phyloP scores from a whole-genome alignment of 2,797 vertebrate genomes.

The Champsocephalus gunnari region DNA sequence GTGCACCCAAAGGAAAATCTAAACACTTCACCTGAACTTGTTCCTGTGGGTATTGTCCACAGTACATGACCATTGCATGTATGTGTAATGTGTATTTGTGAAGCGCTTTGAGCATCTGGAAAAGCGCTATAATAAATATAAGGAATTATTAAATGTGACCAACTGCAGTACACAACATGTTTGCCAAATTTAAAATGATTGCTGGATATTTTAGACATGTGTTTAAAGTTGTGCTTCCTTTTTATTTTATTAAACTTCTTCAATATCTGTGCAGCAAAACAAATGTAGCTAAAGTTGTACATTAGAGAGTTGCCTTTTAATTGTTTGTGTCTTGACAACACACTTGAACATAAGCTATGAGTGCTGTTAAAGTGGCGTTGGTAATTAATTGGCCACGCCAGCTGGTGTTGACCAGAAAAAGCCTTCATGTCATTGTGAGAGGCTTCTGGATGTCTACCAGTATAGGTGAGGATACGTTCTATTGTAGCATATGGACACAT shows the following conservation, averaged over 20 bases:
- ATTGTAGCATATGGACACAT: neutral
- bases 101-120: too few species aligned
- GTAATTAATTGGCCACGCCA: conserved; percentile 42
- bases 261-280: neutral
- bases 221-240: neutral
- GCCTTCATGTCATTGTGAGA: conserved; percentile 42
- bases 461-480: neutral
- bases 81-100: too few species aligned
- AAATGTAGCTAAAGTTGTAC: neutral
- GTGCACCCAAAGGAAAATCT: neutral
- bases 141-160: too few species aligned
- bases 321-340: neutral
- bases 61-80: too few species aligned
- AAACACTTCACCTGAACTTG: too few species aligned
- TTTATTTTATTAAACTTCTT: neutral
- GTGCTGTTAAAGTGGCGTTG: neutral
- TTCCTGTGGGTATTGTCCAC: too few species aligned
- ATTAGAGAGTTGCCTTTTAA: neutral
- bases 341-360: too few species aligned
- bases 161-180: neutral
- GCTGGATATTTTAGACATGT: neutral
- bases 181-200: neutral
- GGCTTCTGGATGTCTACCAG: conserved; percentile 18
- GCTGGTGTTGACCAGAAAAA: conserved; percentile 66
- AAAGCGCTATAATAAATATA: too few species aligned